Evolutionary conservation across 2,113 vertebrate genomes (phyloP).

Genomic region (Mandrillus leucophaeus): DNA sequence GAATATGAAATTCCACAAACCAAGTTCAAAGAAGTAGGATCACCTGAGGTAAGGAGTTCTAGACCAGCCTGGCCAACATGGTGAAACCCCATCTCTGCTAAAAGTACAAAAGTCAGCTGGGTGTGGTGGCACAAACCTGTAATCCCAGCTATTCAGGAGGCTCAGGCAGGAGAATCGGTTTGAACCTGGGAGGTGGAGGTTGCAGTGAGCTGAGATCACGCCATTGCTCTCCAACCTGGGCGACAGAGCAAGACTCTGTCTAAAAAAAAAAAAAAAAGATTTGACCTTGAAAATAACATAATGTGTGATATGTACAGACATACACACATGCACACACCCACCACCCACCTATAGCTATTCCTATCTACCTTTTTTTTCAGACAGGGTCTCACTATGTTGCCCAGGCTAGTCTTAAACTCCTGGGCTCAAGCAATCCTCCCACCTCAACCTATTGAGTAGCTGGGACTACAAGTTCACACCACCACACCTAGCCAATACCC

Average conservation of each 20-base stretch:
- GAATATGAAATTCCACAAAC: constrained; percentile 23
- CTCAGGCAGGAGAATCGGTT: no score
- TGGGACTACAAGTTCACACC: background rate
- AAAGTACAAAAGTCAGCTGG: no score
- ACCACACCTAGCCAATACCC: background rate
- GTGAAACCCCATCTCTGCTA: no score
- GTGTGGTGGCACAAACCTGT: no score
- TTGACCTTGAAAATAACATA: background rate
- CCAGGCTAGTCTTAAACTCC: background rate
- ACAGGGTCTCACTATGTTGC: background rate
- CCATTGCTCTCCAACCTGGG: no score
- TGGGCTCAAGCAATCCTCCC: background rate
- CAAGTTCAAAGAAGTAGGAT: constrained; percentile 14
- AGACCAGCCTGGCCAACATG: no score
- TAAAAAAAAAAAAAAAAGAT: background rate
- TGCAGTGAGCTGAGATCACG: no score
- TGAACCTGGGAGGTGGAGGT: no score
- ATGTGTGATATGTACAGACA: background rate
- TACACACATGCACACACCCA: background rate
- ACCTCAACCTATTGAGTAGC: background rate
- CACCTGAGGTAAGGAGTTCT: no score
- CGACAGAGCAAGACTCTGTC: no score
- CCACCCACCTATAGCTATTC: background rate
- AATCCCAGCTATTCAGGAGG: no score
- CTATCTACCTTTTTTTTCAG: background rate